Evolutionary conservation across 2,888 invertebrate species (phyloP).

Genomic region (Tetranychus piercei): DNA sequence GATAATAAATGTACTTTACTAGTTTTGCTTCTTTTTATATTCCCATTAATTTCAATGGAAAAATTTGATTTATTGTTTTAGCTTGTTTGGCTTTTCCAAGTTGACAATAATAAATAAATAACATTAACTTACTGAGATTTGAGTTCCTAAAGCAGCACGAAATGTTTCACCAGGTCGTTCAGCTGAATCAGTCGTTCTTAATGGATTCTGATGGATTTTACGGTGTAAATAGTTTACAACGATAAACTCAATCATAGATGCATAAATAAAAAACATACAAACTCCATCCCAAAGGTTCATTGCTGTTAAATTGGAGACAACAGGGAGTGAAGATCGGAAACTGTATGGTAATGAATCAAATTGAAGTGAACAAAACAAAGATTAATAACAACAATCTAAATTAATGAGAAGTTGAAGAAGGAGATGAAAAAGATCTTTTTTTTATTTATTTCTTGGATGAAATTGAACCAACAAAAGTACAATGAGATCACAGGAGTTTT

Average conservation of each 20-base stretch:
- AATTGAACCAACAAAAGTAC: too few relatives aligned
- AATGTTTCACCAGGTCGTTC: slow-evolving; percentile 17
- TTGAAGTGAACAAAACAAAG: not conserved
- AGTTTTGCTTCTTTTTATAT: too few relatives aligned
- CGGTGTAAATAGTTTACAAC: slow-evolving; percentile 87
- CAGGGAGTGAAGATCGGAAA: slow-evolving; percentile 51
- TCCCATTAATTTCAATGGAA: too few relatives aligned
- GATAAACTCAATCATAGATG: slow-evolving; percentile 76
- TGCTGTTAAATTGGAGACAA: slow-evolving; percentile 78
- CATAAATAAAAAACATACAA: slow-evolving; percentile 91
- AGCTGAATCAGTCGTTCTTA: slow-evolving; percentile 16
- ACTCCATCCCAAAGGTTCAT: slow-evolving; percentile 96
- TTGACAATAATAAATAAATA: too few relatives aligned
- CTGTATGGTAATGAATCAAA: slow-evolving; percentile 17
- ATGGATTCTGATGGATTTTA: slow-evolving; percentile 48
- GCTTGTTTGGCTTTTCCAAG: too few relatives aligned
- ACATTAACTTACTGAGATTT: slow-evolving; percentile 6
- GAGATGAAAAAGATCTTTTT: not conserved
- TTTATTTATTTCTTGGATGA: too few relatives aligned
- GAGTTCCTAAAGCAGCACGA: slow-evolving; percentile 1
- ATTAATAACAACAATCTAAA: not conserved
- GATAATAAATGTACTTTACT: too few relatives aligned
- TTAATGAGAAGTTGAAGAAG: not conserved
- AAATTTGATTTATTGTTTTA: too few relatives aligned
- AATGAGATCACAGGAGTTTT: not conserved